Conservation (phyloP, 2,888 invertebrate species). For the Orthosia gothica region DNA sequence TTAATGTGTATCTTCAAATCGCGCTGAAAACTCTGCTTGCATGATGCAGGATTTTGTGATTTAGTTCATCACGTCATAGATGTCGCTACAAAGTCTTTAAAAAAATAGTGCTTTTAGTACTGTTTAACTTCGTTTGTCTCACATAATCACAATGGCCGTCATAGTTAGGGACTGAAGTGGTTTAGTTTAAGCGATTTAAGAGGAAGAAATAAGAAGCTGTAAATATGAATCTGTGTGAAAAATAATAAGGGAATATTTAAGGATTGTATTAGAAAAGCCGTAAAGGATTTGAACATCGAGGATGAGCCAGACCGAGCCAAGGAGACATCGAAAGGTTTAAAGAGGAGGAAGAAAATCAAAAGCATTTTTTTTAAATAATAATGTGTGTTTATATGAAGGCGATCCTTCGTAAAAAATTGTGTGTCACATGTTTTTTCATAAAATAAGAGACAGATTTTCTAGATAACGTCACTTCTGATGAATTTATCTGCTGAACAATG, state of each 20-base stretch:
- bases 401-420: slow-evolving; percentile 4
- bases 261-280: not conserved
- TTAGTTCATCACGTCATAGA: no score
- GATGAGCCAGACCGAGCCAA: not conserved
- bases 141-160: no score
- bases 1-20: no score
- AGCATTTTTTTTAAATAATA: slow-evolving; percentile 17
- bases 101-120: no score
- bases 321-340: slow-evolving; percentile 23
- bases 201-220: not conserved
- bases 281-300: not conserved
- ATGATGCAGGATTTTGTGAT: no score
- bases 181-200: not conserved
- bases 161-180: no score
- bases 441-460: slow-evolving; percentile 14
- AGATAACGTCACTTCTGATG: not conserved
- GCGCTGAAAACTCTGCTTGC: no score
- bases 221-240: slow-evolving; percentile 30
- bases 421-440: slow-evolving; percentile 45
- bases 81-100: no score
- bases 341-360: not conserved
- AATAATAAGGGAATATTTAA: slow-evolving; percentile 26
- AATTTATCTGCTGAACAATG: slow-evolving; percentile 12
- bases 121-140: no score
- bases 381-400: not conserved